Percentiles rank a stretch among this genome's conserved stretches.
phyloP scores from a whole-genome alignment of 2,113 vertebrate genomes.

The rabbit (Oryctolagus cuniculus) region DNA sequence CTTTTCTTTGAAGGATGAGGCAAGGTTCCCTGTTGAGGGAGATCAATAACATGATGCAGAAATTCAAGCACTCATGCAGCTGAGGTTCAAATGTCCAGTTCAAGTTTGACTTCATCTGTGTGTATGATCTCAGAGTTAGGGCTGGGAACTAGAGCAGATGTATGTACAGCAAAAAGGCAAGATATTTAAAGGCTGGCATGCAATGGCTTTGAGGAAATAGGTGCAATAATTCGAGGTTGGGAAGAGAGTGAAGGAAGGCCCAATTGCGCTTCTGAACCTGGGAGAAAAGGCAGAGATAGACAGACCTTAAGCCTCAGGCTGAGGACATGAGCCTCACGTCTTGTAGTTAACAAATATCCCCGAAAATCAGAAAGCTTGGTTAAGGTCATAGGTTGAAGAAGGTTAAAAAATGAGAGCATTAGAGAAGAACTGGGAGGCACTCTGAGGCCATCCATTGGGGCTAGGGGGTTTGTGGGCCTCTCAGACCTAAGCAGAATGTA shows the following conservation, averaged over 20 bases:
- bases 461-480: too few species aligned
- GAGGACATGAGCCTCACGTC: background rate
- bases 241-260: background rate
- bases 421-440: background rate
- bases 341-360: background rate
- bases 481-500: too few species aligned
- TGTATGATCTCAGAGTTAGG: conserved; percentile 13
- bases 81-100: background rate
- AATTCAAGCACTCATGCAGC: background rate
- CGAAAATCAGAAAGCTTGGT: background rate
- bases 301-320: background rate
- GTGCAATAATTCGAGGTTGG: background rate
- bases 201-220: background rate
- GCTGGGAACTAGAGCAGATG: background rate
- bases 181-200: background rate
- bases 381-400: background rate
- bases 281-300: background rate
- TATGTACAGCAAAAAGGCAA: conserved; percentile 11
- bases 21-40: background rate
- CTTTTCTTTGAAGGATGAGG: background rate
- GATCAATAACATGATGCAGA: background rate
- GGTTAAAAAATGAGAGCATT: background rate
- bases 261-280: background rate
- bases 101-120: background rate
- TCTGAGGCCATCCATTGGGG: too few species aligned